Base-by-base conservation (phyloP, 2,797 vertebrate species). In the Xenops minutus region DNA sequence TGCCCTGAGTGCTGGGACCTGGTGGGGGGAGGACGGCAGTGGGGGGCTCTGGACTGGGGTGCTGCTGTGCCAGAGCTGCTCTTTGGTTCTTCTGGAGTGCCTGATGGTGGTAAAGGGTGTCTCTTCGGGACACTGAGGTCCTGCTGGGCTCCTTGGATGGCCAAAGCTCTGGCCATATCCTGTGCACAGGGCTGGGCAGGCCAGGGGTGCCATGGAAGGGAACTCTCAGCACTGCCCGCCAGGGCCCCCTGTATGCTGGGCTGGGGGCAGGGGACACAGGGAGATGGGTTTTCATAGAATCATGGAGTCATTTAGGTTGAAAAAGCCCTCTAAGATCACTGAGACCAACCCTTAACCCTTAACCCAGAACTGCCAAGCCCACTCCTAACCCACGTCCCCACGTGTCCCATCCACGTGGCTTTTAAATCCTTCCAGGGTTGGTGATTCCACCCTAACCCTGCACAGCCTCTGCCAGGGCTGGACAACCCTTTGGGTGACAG, bases 191-290 rank as follows among this genome's bases (percentile, higher is more conserved):
- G 30, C 67, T 49, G 22, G 14, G 64, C 7, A 5, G 43, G 55
- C 10, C 7, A 1, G 23, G 34, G 46, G 7, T 72, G 68, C 46
- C 10, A 3, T 0, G 0, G 62, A 24, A 36, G 20, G 55, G 43
- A 37, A 39, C 15, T 39, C 1, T 3, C 29, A 73, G 67, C 6
- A 1, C 32, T 27, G 44, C 23, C 32, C 16, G n/a, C n/a, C 15
- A 1, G 0, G 19, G 21, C 7, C 2, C 8, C 2, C 49, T 5
- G 2, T 16, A 29, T 18, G 21, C 34, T 3, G 2, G 24, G 22
- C 19, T 80, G 34, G 4, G 22, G 27, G 18, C 16, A 17, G 6
- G 61, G 61, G 10, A 12, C 58, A 37, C 10, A 5, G 9, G 41
- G 75, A n/a, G 18, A 4, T 26, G 52, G 13, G 10, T 82, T 66